Conservation (phyloP, 2,113 vertebrate genomes). For the Sapayoa aenigma region DNA sequence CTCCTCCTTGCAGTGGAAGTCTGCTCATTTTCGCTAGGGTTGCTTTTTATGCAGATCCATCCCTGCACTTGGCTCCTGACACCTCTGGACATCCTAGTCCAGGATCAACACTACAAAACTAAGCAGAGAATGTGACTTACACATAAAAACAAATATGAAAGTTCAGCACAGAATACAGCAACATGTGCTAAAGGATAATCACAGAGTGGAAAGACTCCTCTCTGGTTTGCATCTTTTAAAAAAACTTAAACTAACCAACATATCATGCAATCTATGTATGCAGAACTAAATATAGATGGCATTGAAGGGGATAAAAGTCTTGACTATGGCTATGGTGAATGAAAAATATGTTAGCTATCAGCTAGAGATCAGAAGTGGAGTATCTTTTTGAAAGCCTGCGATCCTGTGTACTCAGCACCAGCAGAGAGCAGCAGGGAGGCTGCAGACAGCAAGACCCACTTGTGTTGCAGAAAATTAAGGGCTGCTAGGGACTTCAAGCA, state of each 20-base stretch:
- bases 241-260: background rate
- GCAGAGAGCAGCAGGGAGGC: background rate
- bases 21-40: background rate
- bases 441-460: background rate
- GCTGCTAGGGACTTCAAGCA: background rate
- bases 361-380: background rate
- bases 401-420: background rate
- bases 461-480: background rate
- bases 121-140: background rate
- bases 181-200: background rate
- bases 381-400: accelerated
- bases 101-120: background rate
- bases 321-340: background rate
- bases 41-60: background rate
- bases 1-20: background rate
- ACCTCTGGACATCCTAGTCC: background rate
- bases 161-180: conserved; percentile 10
- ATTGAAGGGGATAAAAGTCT: background rate
- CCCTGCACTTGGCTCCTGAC: background rate
- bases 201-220: background rate
- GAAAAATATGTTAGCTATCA: background rate
- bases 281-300: background rate
- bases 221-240: background rate
- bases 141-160: background rate
- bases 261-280: background rate